Percentiles rank a stretch among this genome's conserved stretches.
phyloP scores from a whole-genome alignment of 2,797 vertebrate species.

The Balearica regulorum region DNA sequence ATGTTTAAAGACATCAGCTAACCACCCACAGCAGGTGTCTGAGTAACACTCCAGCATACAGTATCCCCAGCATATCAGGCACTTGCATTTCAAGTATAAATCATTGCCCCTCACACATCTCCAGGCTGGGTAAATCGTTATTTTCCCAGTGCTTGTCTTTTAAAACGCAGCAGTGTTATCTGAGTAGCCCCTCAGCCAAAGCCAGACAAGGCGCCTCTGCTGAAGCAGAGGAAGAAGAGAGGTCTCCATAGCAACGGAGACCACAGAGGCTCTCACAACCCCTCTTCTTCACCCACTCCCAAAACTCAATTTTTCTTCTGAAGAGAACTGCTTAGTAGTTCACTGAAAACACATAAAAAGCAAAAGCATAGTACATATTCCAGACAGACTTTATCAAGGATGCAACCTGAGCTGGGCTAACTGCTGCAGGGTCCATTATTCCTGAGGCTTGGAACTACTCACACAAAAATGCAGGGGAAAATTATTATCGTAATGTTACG shows the following conservation, averaged over 20 bases:
- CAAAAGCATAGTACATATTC: neutral
- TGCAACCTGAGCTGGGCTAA: neutral
- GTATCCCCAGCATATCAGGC: neutral
- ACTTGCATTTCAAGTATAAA: neutral
- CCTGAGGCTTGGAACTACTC: neutral
- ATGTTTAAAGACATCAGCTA: neutral
- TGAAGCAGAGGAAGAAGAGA: neutral
- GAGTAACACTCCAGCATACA: neutral
- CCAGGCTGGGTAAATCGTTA: neutral
- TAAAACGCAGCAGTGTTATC: neutral
- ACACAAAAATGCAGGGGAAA: neutral
- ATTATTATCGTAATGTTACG: neutral
- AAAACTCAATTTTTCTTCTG: neutral
- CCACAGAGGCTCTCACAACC: neutral
- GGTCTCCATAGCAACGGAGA: constrained; percentile 39
- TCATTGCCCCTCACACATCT: neutral
- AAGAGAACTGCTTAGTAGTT: neutral
- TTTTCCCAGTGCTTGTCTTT: neutral
- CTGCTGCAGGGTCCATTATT: neutral
- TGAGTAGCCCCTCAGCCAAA: neutral
- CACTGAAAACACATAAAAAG: neutral
- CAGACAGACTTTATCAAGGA: neutral
- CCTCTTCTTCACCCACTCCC: neutral
- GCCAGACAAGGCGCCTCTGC: neutral
- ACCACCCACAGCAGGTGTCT: rapidly evolving